Conservation (phyloP, 2,113 vertebrate species). For the Siniperca chuatsi region DNA sequence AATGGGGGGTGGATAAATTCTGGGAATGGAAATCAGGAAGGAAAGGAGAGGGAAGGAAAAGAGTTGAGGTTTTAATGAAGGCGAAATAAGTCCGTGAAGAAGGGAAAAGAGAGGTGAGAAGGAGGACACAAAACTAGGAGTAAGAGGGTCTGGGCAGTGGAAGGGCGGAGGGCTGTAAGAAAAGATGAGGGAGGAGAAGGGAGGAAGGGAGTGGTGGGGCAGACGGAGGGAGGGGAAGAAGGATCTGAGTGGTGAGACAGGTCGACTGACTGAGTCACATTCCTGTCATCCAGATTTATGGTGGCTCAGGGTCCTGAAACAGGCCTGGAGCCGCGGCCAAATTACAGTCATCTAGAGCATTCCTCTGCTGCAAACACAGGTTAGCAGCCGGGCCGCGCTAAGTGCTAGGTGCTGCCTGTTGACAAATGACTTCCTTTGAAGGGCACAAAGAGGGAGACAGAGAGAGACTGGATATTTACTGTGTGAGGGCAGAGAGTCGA, state of each 20-base stretch:
- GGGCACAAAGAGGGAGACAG: slow-evolving; percentile 64
- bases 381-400: slow-evolving; percentile 76
- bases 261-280: slow-evolving; percentile 79
- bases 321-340: slow-evolving; percentile 78
- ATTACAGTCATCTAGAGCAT: slow-evolving; percentile 87
- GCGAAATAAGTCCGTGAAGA: neutral
- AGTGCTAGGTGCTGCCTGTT: slow-evolving; percentile 82
- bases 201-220: slow-evolving; percentile 48
- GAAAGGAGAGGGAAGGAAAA: slow-evolving; percentile 17
- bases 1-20: neutral
- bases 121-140: neutral
- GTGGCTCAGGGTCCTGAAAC: slow-evolving; percentile 75
- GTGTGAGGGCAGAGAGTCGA: slow-evolving; percentile 59
- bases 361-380: slow-evolving; percentile 84
- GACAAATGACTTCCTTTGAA: slow-evolving; percentile 89
- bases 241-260: slow-evolving; percentile 62
- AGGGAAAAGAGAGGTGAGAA: slow-evolving; percentile 17
- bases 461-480: slow-evolving; percentile 61
- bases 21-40: neutral
- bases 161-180: slow-evolving; percentile 12
- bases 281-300: slow-evolving; percentile 83
- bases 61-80: slow-evolving; percentile 25
- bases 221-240: slow-evolving; percentile 31
- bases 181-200: slow-evolving; percentile 8
- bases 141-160: neutral